Percentiles rank a stretch among this genome's conserved stretches.
These are phyloP conservation scores for Caenorhabditis auriculariae DNA, from an alignment of 2,888 invertebrate species.

Conservation along the genomic window DNA sequence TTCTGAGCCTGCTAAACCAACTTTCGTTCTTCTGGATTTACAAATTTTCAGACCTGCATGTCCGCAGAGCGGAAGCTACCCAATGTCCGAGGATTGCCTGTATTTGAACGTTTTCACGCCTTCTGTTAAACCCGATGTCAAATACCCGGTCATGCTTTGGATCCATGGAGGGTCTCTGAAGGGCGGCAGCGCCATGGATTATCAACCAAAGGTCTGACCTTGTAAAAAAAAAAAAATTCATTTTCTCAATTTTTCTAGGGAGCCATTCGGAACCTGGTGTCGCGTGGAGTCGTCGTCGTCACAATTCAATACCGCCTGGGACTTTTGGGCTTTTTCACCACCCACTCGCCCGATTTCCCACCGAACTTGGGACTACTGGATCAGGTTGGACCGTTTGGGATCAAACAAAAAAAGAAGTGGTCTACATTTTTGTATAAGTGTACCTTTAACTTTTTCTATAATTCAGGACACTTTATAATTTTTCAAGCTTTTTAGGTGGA, in stretches of 20 bases:
- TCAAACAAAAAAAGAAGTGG: neutral
- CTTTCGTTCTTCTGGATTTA: no score
- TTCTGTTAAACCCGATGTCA: neutral
- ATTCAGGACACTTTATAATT: neutral
- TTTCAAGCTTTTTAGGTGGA: conserved; percentile 2
- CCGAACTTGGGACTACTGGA: conserved; percentile 44
- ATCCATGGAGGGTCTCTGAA: conserved; percentile 6
- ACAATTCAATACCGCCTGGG: conserved; percentile 24
- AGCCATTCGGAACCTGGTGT: conserved; percentile 13
- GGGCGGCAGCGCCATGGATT: conserved; percentile 1
- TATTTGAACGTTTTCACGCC: conserved; percentile 10
- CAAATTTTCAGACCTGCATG: conserved; percentile 1
- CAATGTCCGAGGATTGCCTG: conserved; percentile 6
- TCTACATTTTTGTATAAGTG: neutral
- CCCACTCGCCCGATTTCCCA: conserved; percentile 14
- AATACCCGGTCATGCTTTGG: conserved; percentile 5
- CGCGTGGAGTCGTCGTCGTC: conserved; percentile 18
- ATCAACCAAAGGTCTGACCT: neutral
- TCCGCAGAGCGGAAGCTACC: neutral
- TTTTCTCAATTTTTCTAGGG: neutral
- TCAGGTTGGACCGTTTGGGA: conserved; percentile 12
- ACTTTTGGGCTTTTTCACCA: conserved; percentile 23
- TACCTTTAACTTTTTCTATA: no score
- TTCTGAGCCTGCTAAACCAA: no score
- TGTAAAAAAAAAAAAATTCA: no score